Evolutionary conservation across 2,797 vertebrate genomes (phyloP), one percentile per base, ranked within the genome.

Genomic region (Cyprinodon diabolis): DNA sequence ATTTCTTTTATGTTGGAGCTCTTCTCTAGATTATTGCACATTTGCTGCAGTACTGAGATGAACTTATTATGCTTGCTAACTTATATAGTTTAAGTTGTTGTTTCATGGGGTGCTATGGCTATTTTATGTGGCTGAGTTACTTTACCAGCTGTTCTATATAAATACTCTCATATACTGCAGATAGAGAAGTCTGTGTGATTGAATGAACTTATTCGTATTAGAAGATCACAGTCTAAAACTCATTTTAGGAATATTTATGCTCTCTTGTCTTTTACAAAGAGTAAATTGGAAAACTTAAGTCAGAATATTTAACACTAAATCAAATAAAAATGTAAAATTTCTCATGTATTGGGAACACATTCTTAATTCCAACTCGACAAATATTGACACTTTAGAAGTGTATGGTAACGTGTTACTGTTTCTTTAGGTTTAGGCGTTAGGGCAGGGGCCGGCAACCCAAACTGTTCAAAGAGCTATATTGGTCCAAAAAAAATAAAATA

Each of bases 31-130:
- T 68, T 17, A n/a, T 48, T 13, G 17, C 54, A 30, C 35, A 57
- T 30, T 55, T 30, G 37, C n/a, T 43, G 57, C 25, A 0, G 43
- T 40, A 43, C 25, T 40, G 10, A 37, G 49, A 66, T 74, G 72
- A 60, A 25, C 54, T 52, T 71, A 66, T 66, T 47, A 25, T 71
- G 25, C 49, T 76, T 66, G 52, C 25, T 47, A 69, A 65, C 47
- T 60, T 17, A 45, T 48, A 63, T 75, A 48, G 48, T 74, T 68
- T 48, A 68, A 68, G 73, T 75, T 69, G 58, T 58, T n/a, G 55
- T 78, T 56, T 71, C 11, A 65, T 30, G 35, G 60, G 52, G 45
- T 69, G 68, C 57, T 68, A 43, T 76, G 52, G 60, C 71, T 54
- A 19, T 54, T 75, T 66, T 56, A 49, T 69, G 47, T 51, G 45